Conservation (phyloP, 2,888 invertebrate species). For the Dryobota labecula region DNA sequence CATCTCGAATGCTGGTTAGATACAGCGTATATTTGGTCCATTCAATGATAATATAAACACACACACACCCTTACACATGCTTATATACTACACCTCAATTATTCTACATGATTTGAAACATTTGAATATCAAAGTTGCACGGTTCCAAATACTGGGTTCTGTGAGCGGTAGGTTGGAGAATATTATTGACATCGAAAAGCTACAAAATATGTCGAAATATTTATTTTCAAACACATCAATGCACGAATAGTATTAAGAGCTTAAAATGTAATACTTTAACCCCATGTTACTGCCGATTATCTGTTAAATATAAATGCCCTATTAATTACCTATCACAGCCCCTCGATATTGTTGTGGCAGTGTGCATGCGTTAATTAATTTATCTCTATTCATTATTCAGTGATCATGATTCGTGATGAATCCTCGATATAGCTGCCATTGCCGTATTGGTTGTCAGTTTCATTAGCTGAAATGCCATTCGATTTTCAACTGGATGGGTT, state of each 20-base stretch:
- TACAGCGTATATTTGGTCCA: no score
- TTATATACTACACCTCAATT: no score
- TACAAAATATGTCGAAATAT: no score
- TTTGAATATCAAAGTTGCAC: neutral
- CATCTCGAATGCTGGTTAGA: no score
- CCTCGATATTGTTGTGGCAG: slow-evolving; percentile 34
- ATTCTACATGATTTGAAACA: neutral
- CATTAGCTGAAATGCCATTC: slow-evolving; percentile 27
- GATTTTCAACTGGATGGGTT: slow-evolving; percentile 2
- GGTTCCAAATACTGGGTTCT: neutral
- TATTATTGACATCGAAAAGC: neutral
- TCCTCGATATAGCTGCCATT: slow-evolving; percentile 4
- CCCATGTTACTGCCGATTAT: neutral
- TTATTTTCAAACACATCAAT: neutral
- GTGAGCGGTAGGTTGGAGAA: neutral
- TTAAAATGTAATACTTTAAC: neutral
- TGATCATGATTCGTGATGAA: slow-evolving; percentile 26
- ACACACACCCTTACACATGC: no score
- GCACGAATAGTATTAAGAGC: neutral
- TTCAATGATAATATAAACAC: no score
- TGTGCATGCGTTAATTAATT: slow-evolving; percentile 47
- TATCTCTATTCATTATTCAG: slow-evolving; percentile 56
- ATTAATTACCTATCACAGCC: slow-evolving; percentile 48
- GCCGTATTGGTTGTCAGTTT: slow-evolving; percentile 3
- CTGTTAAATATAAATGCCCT: slow-evolving; percentile 44